These are phyloP conservation scores for Caenorhabditis briggsae DNA, from an alignment of 1,140 invertebrate species.

Conservation along the genomic window DNA sequence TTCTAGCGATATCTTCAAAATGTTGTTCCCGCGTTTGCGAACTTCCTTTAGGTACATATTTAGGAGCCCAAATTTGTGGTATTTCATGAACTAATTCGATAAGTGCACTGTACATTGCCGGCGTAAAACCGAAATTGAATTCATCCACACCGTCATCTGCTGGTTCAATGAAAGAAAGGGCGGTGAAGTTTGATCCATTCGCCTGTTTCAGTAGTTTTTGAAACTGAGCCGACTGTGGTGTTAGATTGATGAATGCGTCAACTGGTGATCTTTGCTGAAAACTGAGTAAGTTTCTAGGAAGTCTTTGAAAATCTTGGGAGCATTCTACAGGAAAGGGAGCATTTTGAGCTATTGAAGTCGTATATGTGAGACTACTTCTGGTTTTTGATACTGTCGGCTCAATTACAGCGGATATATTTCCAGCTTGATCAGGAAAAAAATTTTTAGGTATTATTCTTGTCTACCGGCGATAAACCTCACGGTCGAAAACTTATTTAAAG, in stretches of 20 bases:
- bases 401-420: too few relatives aligned
- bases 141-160: background rate
- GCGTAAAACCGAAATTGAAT: background rate
- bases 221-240: conserved; percentile 28
- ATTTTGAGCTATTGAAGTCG: too few relatives aligned
- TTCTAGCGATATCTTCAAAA: background rate
- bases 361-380: too few relatives aligned
- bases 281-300: background rate
- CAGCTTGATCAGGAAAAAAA: too few relatives aligned
- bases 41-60: background rate
- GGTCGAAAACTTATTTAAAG: too few relatives aligned
- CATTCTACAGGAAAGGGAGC: too few relatives aligned
- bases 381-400: too few relatives aligned
- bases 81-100: conserved; percentile 18
- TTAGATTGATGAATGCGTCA: conserved; percentile 5
- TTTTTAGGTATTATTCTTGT: too few relatives aligned
- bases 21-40: background rate
- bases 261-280: background rate
- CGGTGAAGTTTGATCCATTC: background rate
- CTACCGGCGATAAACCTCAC: too few relatives aligned
- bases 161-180: background rate
- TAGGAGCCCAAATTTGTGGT: background rate
- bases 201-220: conserved; percentile 1
- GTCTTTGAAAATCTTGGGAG: too few relatives aligned
- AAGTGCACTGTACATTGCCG: conserved; percentile 21